phyloP scores from a whole-genome alignment of 2,888 invertebrate genomes.

The Oscheius sp. region DNA sequence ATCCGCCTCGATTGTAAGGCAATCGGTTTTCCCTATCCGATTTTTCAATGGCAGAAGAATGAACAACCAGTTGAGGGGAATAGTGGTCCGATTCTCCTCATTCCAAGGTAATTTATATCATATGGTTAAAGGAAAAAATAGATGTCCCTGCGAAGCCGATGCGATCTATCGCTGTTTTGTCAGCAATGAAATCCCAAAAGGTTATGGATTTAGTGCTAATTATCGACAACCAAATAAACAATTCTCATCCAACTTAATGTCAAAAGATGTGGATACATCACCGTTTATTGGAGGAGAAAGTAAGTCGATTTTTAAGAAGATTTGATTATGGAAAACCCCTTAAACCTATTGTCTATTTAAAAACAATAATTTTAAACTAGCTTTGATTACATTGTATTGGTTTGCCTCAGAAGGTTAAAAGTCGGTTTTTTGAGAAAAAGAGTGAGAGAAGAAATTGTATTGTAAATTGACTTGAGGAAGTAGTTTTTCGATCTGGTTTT shows the following conservation, averaged over 20 bases:
- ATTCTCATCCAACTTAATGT: slow-evolving; percentile 52
- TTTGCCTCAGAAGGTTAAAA: too few relatives aligned
- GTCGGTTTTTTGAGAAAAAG: too few relatives aligned
- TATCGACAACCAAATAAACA: slow-evolving; percentile 50
- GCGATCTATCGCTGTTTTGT: slow-evolving; percentile 40
- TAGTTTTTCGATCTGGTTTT: too few relatives aligned
- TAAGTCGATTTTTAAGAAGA: too few relatives aligned
- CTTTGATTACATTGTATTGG: too few relatives aligned
- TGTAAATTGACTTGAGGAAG: too few relatives aligned
- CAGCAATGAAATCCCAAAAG: slow-evolving; percentile 43
- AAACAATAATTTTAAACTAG: too few relatives aligned
- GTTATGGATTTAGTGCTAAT: slow-evolving; percentile 35
- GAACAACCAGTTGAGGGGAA: slow-evolving; percentile 37
- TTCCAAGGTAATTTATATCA: slow-evolving; percentile 43
- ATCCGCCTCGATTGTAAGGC: slow-evolving; percentile 67
- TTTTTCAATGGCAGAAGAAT: slow-evolving; percentile 70
- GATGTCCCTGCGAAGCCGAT: slow-evolving; percentile 43
- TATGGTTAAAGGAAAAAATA: slow-evolving; percentile 29
- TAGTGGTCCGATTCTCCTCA: slow-evolving; percentile 34
- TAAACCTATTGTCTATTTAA: too few relatives aligned
- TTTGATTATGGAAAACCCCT: too few relatives aligned
- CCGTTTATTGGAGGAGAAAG: slow-evolving; percentile 41
- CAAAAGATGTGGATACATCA: slow-evolving; percentile 54
- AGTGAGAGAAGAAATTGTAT: too few relatives aligned
- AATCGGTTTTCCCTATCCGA: slow-evolving; percentile 71